These are phyloP conservation scores for Xenus cinereus DNA, from an alignment of 2,113 vertebrate genomes.

Conservation along the genomic window DNA sequence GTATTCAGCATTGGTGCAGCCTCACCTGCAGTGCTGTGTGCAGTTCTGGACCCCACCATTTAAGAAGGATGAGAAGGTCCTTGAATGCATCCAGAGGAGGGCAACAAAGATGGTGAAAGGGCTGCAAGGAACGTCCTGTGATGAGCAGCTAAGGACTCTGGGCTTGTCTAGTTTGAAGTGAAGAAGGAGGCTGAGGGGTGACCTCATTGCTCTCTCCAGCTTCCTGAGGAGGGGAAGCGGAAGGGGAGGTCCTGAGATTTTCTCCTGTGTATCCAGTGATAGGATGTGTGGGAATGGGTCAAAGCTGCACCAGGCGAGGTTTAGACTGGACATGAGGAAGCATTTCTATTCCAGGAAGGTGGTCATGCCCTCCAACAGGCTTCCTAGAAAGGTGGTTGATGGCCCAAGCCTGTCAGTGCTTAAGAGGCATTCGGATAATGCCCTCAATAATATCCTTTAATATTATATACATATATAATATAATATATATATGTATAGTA, in stretches of 20 bases:
- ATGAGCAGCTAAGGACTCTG: not conserved
- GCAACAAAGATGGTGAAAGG: not conserved
- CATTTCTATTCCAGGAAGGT: not conserved
- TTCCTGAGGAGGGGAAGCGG: not conserved
- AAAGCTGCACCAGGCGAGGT: not conserved
- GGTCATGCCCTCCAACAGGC: not conserved
- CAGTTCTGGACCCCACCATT: not conserved
- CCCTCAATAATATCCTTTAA: not conserved
- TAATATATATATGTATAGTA: too few species aligned
- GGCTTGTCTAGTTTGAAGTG: too few species aligned
- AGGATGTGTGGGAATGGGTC: rapidly evolving
- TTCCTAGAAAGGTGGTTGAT: not conserved
- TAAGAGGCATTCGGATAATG: not conserved
- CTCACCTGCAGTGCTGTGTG: not conserved
- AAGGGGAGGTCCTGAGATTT: not conserved
- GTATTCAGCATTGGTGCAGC: not conserved
- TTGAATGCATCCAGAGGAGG: not conserved
- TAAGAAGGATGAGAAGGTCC: not conserved
- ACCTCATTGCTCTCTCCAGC: not conserved
- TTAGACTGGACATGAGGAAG: not conserved
- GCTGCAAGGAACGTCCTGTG: not conserved
- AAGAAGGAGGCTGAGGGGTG: not conserved
- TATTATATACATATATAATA: too few species aligned
- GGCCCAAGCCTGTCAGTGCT: not conserved
- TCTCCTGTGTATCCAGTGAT: not conserved